Evolutionary conservation across 2,888 invertebrate genomes (phyloP).

Genomic region (Stenichneumon culpator): DNA sequence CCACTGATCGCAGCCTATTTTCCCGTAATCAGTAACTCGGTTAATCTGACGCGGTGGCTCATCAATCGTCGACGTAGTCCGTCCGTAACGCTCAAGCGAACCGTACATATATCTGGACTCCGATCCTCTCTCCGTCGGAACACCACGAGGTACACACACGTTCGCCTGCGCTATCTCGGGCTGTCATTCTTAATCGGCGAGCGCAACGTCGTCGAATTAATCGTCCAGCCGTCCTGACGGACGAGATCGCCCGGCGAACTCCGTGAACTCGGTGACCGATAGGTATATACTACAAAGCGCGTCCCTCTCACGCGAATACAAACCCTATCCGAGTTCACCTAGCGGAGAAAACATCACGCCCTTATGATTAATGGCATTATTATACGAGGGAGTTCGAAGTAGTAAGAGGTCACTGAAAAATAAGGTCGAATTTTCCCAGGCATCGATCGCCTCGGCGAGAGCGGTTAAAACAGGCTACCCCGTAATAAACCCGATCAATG

Average conservation of each 20-base stretch:
- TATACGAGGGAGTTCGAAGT: background rate
- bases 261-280: slow-evolving; percentile 37
- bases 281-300: slow-evolving; percentile 1
- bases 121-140: slow-evolving; percentile 2
- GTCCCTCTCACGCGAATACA: slow-evolving; percentile 1
- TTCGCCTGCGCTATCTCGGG: slow-evolving; percentile 27
- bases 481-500: background rate
- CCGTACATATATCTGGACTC: background rate
- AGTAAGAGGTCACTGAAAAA: slow-evolving; percentile 3
- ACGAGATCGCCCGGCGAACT: slow-evolving; percentile 4
- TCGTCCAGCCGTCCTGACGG: slow-evolving; percentile 38
- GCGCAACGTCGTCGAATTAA: slow-evolving; percentile 53
- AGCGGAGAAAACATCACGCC: slow-evolving; percentile 31
- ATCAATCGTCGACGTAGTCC: slow-evolving; percentile 73
- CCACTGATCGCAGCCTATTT: slow-evolving; percentile 74
- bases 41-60: slow-evolving; percentile 77
- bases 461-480: background rate
- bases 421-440: background rate
- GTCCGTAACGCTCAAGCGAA: slow-evolving; percentile 9
- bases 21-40: slow-evolving; percentile 75
- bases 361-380: slow-evolving; percentile 38
- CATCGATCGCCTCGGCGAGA: slow-evolving; percentile 5
- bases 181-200: slow-evolving; percentile 50
- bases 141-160: slow-evolving; percentile 1
- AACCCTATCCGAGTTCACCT: slow-evolving; percentile 9